phyloP scores from a whole-genome alignment of 2,888 invertebrate species.

The Carpatolechia fugitivella region DNA sequence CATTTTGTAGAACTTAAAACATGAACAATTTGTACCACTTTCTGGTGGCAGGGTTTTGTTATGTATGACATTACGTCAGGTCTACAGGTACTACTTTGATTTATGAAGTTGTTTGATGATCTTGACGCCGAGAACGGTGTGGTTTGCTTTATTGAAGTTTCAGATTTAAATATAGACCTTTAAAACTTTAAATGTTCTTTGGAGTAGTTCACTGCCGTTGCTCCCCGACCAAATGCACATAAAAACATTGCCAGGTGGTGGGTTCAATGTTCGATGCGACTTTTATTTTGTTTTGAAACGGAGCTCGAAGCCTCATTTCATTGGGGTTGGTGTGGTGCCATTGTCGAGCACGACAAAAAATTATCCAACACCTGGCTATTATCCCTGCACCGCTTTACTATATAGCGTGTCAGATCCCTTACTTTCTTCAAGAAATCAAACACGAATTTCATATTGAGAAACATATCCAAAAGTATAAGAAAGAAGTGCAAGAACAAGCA shows the following conservation, averaged over 20 bases:
- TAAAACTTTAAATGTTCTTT: background rate
- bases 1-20: too few relatives aligned
- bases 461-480: too few relatives aligned
- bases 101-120: background rate
- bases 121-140: too few relatives aligned
- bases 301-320: constrained; percentile 36
- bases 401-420: background rate
- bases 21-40: too few relatives aligned
- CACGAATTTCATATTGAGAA: too few relatives aligned
- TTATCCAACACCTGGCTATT: constrained; percentile 49
- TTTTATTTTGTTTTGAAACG: constrained; percentile 63
- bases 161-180: background rate
- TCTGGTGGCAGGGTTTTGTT: too few relatives aligned
- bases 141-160: too few relatives aligned
- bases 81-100: too few relatives aligned
- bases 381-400: too few relatives aligned
- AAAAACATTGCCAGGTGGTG: constrained; percentile 64
- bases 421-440: background rate
- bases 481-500: too few relatives aligned
- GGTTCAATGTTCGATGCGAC: constrained; percentile 61
- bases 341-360: constrained; percentile 38
- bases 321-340: constrained; percentile 40
- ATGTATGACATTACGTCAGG: too few relatives aligned
- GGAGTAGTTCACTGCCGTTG: constrained; percentile 9
- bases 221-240: constrained; percentile 24